A percentile compares a stretch with the other conserved stretches of the same genome.
These are phyloP conservation scores for Anguilla rostrata DNA, from an alignment of 2,113 vertebrate species.

Conservation along the genomic window DNA sequence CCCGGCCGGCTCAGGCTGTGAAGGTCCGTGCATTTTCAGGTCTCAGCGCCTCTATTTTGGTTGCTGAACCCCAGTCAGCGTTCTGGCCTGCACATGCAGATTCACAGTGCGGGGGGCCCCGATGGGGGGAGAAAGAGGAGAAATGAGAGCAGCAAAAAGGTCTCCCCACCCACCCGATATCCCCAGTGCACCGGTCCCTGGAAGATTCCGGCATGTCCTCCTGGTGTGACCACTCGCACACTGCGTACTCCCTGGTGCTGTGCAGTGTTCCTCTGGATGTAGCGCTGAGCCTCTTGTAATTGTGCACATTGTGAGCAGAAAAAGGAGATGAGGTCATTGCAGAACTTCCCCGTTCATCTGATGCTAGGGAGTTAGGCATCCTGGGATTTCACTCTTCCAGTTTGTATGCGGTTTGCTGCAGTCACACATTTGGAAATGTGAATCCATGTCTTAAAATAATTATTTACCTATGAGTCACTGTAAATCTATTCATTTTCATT, in stretches of 20 bases:
- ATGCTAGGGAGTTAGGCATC: neutral
- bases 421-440: neutral
- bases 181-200: neutral
- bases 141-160: neutral
- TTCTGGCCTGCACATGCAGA: neutral
- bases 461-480: neutral
- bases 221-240: neutral
- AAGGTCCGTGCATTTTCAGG: slow-evolving; percentile 30
- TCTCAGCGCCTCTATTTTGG: slow-evolving; percentile 3
- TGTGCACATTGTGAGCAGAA: neutral
- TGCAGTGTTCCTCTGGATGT: neutral
- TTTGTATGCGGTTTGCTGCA: neutral
- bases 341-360: neutral
- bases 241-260: neutral
- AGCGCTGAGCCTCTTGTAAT: neutral
- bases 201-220: neutral
- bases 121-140: neutral
- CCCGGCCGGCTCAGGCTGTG: slow-evolving; percentile 24
- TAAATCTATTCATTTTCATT: neutral
- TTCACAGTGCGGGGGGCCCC: neutral
- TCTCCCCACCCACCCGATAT: neutral
- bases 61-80: neutral
- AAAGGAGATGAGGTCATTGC: neutral
- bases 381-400: neutral
- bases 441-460: neutral